phyloP scores from a whole-genome alignment of 2,113 vertebrate species.

The Mus spicilegus region DNA sequence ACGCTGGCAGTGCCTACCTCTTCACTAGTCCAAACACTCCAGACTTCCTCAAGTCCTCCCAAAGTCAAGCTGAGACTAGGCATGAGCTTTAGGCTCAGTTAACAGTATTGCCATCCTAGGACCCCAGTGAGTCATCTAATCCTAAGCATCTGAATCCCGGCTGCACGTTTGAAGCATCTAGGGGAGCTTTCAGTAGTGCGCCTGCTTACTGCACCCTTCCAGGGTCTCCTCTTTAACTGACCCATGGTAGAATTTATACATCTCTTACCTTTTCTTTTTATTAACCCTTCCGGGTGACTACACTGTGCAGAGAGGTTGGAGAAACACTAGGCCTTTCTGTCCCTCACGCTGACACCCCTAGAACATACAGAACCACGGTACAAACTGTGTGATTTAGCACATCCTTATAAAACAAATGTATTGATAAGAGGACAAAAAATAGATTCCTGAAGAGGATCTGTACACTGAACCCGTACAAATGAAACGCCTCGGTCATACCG shows the following conservation, averaged over 20 bases:
- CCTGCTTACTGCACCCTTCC: not conserved
- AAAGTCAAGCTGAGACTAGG: not conserved
- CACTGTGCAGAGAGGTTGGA: not conserved
- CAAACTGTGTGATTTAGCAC: constrained; percentile 24
- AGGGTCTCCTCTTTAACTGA: not conserved
- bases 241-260: not conserved
- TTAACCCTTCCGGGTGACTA: constrained; percentile 6
- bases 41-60: not conserved
- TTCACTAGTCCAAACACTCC: not conserved
- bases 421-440: constrained; percentile 59
- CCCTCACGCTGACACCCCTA: not conserved
- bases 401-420: constrained; percentile 42
- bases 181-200: not conserved
- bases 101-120: not conserved
- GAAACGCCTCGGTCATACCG: not conserved
- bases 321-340: constrained; percentile 2
- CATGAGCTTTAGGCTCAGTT: not conserved
- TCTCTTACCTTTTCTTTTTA: not conserved
- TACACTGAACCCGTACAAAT: constrained; percentile 24
- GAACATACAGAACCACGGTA: not conserved
- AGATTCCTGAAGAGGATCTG: constrained; percentile 41
- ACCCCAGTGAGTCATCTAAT: not conserved
- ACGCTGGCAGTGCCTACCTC: not conserved
- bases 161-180: not conserved
- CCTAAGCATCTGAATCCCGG: not conserved